Conservation (phyloP, 2,888 invertebrate species). For the Limnephilus lunatus region DNA sequence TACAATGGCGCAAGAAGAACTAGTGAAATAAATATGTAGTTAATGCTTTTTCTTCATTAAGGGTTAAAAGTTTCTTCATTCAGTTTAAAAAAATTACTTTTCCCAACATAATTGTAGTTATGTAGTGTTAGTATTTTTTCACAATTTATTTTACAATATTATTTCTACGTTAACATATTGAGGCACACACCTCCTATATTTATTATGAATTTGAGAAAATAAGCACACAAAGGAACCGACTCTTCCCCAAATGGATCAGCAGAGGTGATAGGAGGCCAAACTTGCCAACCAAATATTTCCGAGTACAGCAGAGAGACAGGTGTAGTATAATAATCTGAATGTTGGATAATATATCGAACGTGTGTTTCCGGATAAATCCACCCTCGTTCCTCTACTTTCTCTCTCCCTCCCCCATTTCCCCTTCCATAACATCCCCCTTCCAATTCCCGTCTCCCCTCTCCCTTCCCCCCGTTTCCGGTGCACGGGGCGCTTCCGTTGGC, state of each 20-base stretch:
- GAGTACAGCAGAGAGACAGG: slow-evolving; percentile 2
- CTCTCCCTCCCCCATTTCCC: background rate
- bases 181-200: no score
- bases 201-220: background rate
- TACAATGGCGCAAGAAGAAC: no score
- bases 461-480: slow-evolving; percentile 54
- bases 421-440: background rate
- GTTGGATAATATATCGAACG: slow-evolving; percentile 39
- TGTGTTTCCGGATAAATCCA: slow-evolving; percentile 13
- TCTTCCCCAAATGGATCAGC: background rate
- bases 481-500: slow-evolving; percentile 59
- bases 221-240: background rate
- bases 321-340: slow-evolving; percentile 37
- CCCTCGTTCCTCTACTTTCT: background rate
- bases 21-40: no score
- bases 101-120: no score
- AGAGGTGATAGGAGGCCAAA: slow-evolving; percentile 9
- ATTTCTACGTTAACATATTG: no score
- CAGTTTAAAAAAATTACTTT: no score
- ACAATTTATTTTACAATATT: no score
- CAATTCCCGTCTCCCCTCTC: background rate
- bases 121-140: no score
- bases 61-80: no score
- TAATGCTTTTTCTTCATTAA: no score
- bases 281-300: background rate